Conservation (phyloP, 2,888 invertebrate species). For the Mythimna impura region DNA sequence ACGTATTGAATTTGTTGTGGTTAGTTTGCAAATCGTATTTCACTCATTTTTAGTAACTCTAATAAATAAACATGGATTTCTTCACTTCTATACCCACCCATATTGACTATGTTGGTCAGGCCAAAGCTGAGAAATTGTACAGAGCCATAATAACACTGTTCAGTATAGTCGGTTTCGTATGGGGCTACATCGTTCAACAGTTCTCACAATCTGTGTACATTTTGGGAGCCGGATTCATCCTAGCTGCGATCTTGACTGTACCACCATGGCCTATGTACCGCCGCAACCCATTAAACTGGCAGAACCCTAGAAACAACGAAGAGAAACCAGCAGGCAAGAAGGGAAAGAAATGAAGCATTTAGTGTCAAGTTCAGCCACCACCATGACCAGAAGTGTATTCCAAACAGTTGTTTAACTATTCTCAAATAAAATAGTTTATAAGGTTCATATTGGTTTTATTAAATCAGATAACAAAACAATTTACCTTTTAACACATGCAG, state of each 20-base stretch:
- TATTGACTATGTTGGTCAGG: conserved; percentile 96
- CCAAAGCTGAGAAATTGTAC: conserved; percentile 96
- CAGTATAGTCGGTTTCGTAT: conserved; percentile 96
- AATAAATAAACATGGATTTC: conserved; percentile 81
- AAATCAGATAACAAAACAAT: conserved; percentile 1
- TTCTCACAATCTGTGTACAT: conserved; percentile 99
- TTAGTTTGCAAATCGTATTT: conserved; percentile 38
- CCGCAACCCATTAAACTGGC: conserved; percentile 97
- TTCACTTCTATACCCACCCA: conserved; percentile 88
- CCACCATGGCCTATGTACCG: conserved; percentile 99
- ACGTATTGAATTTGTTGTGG: conserved; percentile 55
- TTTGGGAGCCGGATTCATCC: conserved; percentile 96
- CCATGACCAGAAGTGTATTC: conserved; percentile 38
- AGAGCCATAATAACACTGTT: conserved; percentile 97
- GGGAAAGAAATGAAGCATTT: conserved; percentile 82
- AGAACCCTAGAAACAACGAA: conserved; percentile 91
- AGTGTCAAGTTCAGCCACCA: conserved; percentile 14
- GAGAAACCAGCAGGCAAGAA: conserved; percentile 88
- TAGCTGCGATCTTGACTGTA: conserved; percentile 96
- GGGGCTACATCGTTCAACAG: conserved; percentile 98
- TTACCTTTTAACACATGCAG: conserved; percentile 1
- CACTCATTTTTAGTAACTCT: conserved; percentile 11
- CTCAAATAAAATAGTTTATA: conserved; percentile 71
- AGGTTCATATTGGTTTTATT: conserved; percentile 64
- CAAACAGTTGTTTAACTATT: conserved; percentile 51